Percentiles rank a stretch among this genome's conserved stretches.
Conservation (phyloP, 2,113 vertebrate genomes). For the Semnopithecus entellus region DNA sequence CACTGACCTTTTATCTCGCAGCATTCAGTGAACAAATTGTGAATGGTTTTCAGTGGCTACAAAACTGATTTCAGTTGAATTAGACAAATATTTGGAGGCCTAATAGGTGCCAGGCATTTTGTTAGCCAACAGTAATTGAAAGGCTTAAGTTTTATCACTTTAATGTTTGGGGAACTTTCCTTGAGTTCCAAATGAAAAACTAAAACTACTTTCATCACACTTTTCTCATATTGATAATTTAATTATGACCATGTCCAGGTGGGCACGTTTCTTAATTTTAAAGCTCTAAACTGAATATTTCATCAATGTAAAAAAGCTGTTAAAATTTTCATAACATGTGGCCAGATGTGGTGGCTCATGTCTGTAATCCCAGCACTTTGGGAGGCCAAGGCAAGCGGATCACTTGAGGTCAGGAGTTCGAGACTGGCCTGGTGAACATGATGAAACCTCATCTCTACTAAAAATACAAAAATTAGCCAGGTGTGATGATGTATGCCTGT, state of each 20-base stretch:
- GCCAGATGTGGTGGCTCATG: no score
- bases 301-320: neutral
- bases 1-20: conserved; percentile 30
- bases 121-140: neutral
- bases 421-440: no score
- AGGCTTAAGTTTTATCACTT: neutral
- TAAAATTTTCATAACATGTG: conserved; percentile 19
- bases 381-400: no score
- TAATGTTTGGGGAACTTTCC: neutral
- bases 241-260: neutral
- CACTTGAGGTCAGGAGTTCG: no score
- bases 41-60: conserved; percentile 40
- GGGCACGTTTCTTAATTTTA: neutral
- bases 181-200: conserved; percentile 37
- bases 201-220: neutral
- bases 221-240: conserved; percentile 1
- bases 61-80: conserved; percentile 32
- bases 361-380: no score
- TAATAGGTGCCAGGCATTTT: neutral
- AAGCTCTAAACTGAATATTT: conserved; percentile 16
- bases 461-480: no score
- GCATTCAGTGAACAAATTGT: conserved; percentile 39
- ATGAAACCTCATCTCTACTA: no score
- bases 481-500: no score
- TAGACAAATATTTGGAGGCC: conserved; percentile 46